phyloP scores from a whole-genome alignment of 2,797 vertebrate genomes.

The Manis javanica region DNA sequence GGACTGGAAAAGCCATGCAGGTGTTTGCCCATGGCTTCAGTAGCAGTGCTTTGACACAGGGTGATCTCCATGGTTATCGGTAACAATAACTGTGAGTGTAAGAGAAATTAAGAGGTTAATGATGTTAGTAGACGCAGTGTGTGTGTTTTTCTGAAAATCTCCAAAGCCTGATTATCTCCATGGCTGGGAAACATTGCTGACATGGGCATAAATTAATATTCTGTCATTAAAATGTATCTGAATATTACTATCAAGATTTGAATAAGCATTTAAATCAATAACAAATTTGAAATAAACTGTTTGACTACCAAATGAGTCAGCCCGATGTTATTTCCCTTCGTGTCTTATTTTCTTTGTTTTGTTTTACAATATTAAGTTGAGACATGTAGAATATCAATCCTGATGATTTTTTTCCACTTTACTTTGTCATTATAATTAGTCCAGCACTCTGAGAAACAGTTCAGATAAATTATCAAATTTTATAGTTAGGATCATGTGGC shows the following conservation, averaged over 20 bases:
- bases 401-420: conserved; percentile 48
- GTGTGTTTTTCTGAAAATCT: conserved; percentile 46
- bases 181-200: conserved; percentile 67
- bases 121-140: conserved; percentile 44
- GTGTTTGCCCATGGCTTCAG: not conserved
- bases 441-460: not conserved
- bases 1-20: not conserved
- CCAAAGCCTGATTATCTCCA: conserved; percentile 48
- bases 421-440: conserved; percentile 58
- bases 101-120: conserved; percentile 67
- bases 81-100: not conserved
- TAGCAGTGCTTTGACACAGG: not conserved
- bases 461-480: not conserved
- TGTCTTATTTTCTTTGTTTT: conserved; percentile 53
- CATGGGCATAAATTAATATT: conserved; percentile 71
- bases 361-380: conserved; percentile 60
- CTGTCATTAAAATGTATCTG: conserved; percentile 57
- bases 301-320: conserved; percentile 60
- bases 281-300: conserved; percentile 65
- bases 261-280: conserved; percentile 59
- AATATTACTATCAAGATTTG: conserved; percentile 47
- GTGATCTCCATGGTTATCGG: not conserved
- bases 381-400: conserved; percentile 28
- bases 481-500: conserved; percentile 12
- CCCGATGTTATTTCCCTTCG: conserved; percentile 7